Base-by-base conservation (phyloP, 92 coral and sea anemone species). In the Pocillopora grandis region DNA sequence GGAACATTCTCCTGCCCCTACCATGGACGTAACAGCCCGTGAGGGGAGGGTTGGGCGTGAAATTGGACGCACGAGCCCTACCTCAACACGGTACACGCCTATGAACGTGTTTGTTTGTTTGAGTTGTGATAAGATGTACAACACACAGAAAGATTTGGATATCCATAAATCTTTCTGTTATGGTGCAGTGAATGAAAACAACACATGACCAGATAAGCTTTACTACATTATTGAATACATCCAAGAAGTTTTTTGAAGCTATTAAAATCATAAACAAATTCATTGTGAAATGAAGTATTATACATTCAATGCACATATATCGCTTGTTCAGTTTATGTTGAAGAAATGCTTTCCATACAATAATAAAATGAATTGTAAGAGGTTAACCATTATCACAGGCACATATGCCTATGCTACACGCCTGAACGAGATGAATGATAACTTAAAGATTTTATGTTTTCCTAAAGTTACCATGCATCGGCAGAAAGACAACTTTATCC, bases 151-250 rank as follows among this genome's bases (percentile, higher is more conserved):
- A 62, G 98, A 96, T 75, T 87, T 96, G 83, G 99, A 96, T 72
- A 96, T 96, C 55, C 99, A 96, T 57, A 90, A 90, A 71, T 90
- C 99, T 14, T 96, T 96, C 86, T 96, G 99, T 73, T 96, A 94
- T 81, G 99, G 98, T 17, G 82, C 89, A 17, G 82, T 84, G 13
- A 83, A 27, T 74, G 86, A 83, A 62, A 74, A 64, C 33, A 74
- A 73, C 72, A 75, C 86, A 8, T 83, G 80, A 83, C 55, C 59
- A 58, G 19, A 17, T 57, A 61, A 17, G 71, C 69, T 18, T 48
- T 15, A 65, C 1, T 2, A 49, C 52, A 33, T 15, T 5, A 14
- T 10, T 68, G 10, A 69, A 69, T 20, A 66, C 31, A 4, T 16
- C 18, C 0, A 35, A 35, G 42, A 33, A 16, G 5, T n/a, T 70